Evolutionary conservation across 2,797 vertebrate genomes (phyloP).

Genomic region (Hipposideros larvatus): DNA sequence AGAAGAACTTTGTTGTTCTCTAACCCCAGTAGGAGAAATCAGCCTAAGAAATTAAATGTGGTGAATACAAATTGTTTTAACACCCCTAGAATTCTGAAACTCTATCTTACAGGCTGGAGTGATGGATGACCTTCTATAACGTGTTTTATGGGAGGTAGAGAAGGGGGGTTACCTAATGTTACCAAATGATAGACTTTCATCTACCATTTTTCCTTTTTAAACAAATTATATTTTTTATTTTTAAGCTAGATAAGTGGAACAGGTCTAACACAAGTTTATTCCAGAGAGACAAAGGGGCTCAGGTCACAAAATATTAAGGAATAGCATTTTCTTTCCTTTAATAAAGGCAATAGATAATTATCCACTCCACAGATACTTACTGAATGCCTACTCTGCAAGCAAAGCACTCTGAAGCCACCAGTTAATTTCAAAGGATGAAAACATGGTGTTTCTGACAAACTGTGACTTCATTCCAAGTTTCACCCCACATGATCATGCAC

Average conservation of each 20-base stretch:
- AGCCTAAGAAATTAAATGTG: background rate
- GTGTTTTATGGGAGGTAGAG: background rate
- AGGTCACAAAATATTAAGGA: background rate
- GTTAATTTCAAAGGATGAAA: background rate
- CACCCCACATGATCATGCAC: slow-evolving; percentile 60
- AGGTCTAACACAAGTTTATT: background rate
- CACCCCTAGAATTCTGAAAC: background rate
- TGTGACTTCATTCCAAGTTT: background rate
- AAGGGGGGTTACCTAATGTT: background rate
- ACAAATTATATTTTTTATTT: background rate
- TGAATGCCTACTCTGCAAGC: background rate
- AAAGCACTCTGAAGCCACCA: slow-evolving; percentile 1
- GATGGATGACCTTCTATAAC: background rate
- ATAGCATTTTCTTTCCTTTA: background rate
- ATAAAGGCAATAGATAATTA: background rate
- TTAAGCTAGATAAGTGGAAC: background rate
- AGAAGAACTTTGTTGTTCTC: background rate
- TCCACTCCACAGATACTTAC: background rate
- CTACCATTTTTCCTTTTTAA: background rate
- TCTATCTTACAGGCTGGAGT: background rate
- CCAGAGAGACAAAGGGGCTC: background rate
- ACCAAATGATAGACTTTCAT: background rate
- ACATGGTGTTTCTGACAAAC: background rate
- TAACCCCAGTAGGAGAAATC: slow-evolving; percentile 38
- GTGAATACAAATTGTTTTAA: slow-evolving; percentile 8